These are phyloP conservation scores for Odontamblyopus lacepedii DNA, from an alignment of 2,797 vertebrate genomes.

Conservation along the genomic window DNA sequence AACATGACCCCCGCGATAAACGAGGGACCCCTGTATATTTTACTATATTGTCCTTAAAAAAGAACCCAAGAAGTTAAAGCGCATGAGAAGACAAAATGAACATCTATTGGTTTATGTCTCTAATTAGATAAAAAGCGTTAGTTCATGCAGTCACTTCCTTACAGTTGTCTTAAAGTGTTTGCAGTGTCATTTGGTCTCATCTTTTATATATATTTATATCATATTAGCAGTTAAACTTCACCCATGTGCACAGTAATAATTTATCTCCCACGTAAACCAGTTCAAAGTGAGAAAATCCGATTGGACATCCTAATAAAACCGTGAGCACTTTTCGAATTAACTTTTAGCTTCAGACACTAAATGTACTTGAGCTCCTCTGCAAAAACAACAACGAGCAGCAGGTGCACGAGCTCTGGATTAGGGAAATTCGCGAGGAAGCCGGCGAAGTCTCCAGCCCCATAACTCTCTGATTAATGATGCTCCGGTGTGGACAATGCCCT, in stretches of 20 bases:
- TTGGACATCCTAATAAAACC: background rate
- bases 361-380: slow-evolving; percentile 22
- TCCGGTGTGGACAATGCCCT: slow-evolving; percentile 61
- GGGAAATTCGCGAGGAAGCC: slow-evolving; percentile 38
- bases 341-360: slow-evolving; percentile 7
- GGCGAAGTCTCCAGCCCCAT: slow-evolving; percentile 57
- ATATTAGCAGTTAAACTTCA: too few species aligned
- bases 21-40: too few species aligned
- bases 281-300: background rate
- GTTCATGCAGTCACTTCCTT: too few species aligned
- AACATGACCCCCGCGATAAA: too few species aligned
- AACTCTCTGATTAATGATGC: slow-evolving; percentile 63
- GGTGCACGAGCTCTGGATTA: slow-evolving; percentile 57
- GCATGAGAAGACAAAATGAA: too few species aligned
- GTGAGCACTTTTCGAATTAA: background rate
- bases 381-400: slow-evolving; percentile 38
- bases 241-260: background rate
- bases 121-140: too few species aligned
- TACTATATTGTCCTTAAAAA: too few species aligned
- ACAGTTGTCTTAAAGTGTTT: too few species aligned
- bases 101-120: too few species aligned
- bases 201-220: too few species aligned
- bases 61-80: too few species aligned
- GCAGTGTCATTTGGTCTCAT: too few species aligned
- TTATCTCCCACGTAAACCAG: background rate